Conservation (phyloP, 2,113 vertebrate species). For the Tenebrosternarchus preto region DNA sequence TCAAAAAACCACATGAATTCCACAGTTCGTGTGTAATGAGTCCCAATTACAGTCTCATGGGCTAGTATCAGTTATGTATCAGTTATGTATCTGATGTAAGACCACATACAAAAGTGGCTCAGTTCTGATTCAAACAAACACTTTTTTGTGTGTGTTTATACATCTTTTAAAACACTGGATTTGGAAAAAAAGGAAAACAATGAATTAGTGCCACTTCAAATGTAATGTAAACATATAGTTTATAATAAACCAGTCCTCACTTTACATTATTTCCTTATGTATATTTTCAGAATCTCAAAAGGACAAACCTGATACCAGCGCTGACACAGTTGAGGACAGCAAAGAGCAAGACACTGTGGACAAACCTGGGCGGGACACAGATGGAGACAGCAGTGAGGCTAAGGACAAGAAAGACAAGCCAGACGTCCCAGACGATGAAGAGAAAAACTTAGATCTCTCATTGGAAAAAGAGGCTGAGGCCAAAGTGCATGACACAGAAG, state of each 20-base stretch:
- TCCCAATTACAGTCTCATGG: too few relatives aligned
- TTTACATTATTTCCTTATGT: neutral
- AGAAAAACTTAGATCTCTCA: constrained; percentile 4
- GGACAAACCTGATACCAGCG: constrained; percentile 17
- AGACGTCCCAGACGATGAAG: constrained; percentile 36
- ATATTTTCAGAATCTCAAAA: constrained; percentile 42
- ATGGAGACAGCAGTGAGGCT: constrained; percentile 20
- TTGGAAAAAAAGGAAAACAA: too few relatives aligned
- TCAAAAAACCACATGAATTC: too few relatives aligned
- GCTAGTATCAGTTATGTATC: too few relatives aligned
- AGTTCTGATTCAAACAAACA: too few relatives aligned
- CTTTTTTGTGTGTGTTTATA: too few relatives aligned
- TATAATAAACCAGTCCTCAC: neutral
- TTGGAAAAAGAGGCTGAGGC: constrained; percentile 12
- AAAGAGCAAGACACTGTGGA: constrained; percentile 29
- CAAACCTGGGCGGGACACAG: constrained; percentile 7
- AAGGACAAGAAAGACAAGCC: constrained; percentile 13
- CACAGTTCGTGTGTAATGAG: too few relatives aligned
- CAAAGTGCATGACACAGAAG: constrained; percentile 1
- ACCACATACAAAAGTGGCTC: too few relatives aligned
- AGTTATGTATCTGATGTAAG: too few relatives aligned
- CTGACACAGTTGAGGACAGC: constrained; percentile 24
- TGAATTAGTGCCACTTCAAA: too few relatives aligned
- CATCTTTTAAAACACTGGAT: too few relatives aligned
- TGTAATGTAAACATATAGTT: neutral